Evolutionary conservation across 2,113 vertebrate species (phyloP), one percentile per base, ranked within the genome.

Genomic region (Petrocephalus zakoni): DNA sequence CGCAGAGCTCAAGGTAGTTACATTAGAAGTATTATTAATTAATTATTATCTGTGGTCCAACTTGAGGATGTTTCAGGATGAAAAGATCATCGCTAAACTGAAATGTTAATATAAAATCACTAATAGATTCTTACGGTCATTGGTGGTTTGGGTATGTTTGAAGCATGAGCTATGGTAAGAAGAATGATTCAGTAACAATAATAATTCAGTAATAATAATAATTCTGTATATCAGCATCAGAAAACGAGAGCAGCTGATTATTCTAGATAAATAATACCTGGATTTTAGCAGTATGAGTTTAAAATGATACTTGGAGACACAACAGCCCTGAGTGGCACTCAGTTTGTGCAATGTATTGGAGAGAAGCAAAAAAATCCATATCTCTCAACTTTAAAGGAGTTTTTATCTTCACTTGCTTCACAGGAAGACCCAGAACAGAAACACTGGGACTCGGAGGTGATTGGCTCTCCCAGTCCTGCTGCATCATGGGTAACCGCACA

Each of bases 401-500:
- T n/a, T 34, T n/a, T 34, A 37, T 86, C 84, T 86, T 34, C 29
- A 82, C 21, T n/a, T 29, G 25, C 46, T 55, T 37, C 49, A 25
- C 84, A 86, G 88, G 55, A 46, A 78, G 37, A 61, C 55, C 53
- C 25, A 4, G 75, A 61, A 82, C n/a, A 88, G 11, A 53, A 37
- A 61, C 52, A 84, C 53, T 55, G 87, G 78, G 52, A 83, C 47
- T 46, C 37, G 9, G 55, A 78, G 47, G 34, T 47, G 78, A n/a
- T 13, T 53, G 75, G 51, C 29, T 46, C 9, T 25, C 75, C 42
- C 10, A 61, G 42, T 5, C 78, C 75, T n/a, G 53, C 37, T 88
- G 88, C 78, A 84, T 88, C 64, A 88, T 88, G 88, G 88, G 88
- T 88, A 88, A 88, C n/a, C 52, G 61, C 22, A 83, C 75, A 55